Conservation (phyloP, 2,113 vertebrate species). For the Petaurus breviceps region DNA sequence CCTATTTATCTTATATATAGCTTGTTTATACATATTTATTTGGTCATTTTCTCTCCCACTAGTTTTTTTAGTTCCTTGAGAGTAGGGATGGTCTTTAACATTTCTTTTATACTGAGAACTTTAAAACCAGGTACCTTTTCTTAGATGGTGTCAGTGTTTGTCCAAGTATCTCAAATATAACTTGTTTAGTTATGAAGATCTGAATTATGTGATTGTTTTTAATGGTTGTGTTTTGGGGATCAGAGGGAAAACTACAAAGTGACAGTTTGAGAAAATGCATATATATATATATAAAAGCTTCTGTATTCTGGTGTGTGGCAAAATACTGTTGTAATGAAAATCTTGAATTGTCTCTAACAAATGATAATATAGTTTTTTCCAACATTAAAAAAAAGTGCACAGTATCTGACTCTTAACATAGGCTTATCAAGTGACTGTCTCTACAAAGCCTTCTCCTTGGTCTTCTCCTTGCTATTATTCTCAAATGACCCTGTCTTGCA, state of each 20-base stretch:
- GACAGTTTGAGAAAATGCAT: conserved; percentile 63
- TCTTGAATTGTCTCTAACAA: conserved; percentile 79
- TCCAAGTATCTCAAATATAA: conserved; percentile 67
- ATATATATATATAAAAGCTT: conserved; percentile 59
- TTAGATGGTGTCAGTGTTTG: conserved; percentile 72
- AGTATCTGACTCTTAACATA: neutral
- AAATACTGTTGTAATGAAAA: conserved; percentile 76
- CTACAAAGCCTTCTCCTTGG: neutral
- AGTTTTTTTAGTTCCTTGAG: too few relatives aligned
- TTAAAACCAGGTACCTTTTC: conserved; percentile 64
- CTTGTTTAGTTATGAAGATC: conserved; percentile 77
- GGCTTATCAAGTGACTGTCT: neutral
- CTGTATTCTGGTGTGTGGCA: conserved; percentile 71
- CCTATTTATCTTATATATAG: too few relatives aligned
- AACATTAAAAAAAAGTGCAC: conserved; percentile 7
- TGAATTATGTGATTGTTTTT: conserved; percentile 69
- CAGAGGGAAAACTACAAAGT: conserved; percentile 68
- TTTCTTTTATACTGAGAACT: conserved; percentile 57
- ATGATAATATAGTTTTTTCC: conserved; percentile 81
- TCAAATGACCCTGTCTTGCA: neutral
- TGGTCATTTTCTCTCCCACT: too few relatives aligned
- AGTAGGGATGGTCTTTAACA: too few relatives aligned
- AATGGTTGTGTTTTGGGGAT: conserved; percentile 69
- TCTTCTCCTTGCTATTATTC: neutral
- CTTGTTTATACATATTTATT: too few relatives aligned